Base-by-base conservation (phyloP, 2,113 vertebrate genomes). In the Phyllostomus discolor region DNA sequence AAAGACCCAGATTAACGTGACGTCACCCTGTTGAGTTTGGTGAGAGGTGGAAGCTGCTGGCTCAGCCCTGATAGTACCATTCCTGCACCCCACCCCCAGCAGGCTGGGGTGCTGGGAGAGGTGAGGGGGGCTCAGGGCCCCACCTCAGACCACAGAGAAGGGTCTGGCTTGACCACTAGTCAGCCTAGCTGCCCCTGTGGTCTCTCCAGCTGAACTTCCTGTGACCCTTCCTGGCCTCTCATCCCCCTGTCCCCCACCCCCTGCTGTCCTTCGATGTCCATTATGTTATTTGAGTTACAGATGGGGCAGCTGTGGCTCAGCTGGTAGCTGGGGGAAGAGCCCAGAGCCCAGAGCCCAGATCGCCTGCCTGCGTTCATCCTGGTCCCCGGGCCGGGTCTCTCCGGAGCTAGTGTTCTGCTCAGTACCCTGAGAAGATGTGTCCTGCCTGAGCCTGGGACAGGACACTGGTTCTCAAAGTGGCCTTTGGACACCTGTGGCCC, bases 211-310 rank as follows among this genome's bases (percentile, higher is more conserved):
- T 41, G 41, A 24, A 12, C 31, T 43, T 43, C n/a, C 35, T 28
- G 22, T 0, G 17, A 54, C 24, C 46, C 43, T 15, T 69, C 31
- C 24, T 5, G 33, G 17, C 12, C 35, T 11, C 48, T 28, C 31
- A 10, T 31, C 2, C 5, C 26, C 6, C 16, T 4, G 33, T 5
- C 5, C 54, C 8, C 4, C 52, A 41, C 62, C 4, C 4, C 33
- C 38, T 17, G 5, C 91, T 14, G 33, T 73, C 35, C 38, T 70
- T 26, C 7, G 81, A 33, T 48, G 31, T 48, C n/a, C 35, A 14
- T 70, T 50, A 1, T 43, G 38, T 35, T 70, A 35, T 10, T 38
- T 4, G 17, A 52, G 81, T 38, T 84, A 38, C 28, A 41, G 90
- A 28, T 17, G 35, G 50, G 85, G 22, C 50, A 89, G 76, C 43